Evolutionary conservation across 2,113 vertebrate species (phyloP).

Genomic region (Nycticebus coucang): DNA sequence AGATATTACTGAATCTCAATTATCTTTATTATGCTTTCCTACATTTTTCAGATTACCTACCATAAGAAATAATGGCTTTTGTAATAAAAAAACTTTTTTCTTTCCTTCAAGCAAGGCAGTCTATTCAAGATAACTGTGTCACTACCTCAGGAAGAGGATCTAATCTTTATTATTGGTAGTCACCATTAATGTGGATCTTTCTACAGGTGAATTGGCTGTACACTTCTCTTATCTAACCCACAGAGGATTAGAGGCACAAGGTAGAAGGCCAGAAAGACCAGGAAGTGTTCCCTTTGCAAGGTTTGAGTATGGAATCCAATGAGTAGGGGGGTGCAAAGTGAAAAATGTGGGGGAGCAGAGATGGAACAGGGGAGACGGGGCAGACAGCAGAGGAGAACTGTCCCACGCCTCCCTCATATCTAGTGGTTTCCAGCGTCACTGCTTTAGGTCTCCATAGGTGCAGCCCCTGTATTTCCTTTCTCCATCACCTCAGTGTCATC

Average conservation of each 20-base stretch:
- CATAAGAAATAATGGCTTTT: not conserved
- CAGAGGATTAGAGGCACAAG: not conserved
- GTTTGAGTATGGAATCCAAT: not conserved
- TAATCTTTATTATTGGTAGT: not conserved
- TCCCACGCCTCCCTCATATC: not conserved
- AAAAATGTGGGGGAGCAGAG: not conserved
- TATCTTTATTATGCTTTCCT: constrained; percentile 5
- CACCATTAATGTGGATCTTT: not conserved
- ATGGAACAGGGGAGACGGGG: not conserved
- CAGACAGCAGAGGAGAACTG: not conserved
- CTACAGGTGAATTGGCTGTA: not conserved
- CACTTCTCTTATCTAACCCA: not conserved
- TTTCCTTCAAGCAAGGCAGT: not conserved
- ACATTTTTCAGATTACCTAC: not conserved
- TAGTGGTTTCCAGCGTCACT: not conserved
- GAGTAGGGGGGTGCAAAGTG: not conserved
- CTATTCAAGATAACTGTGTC: not conserved
- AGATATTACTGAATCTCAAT: not conserved
- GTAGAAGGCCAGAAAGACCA: not conserved
- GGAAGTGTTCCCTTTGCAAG: not conserved
- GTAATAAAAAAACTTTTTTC: not conserved
- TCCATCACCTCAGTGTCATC: not conserved
- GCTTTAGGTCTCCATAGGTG: not conserved
- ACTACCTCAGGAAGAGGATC: not conserved
- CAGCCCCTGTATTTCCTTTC: not conserved